Evolutionary conservation across 2,797 vertebrate species (phyloP), one percentile per base, ranked within the genome.

Genomic region (Poeciliopsis paucimaculata): DNA sequence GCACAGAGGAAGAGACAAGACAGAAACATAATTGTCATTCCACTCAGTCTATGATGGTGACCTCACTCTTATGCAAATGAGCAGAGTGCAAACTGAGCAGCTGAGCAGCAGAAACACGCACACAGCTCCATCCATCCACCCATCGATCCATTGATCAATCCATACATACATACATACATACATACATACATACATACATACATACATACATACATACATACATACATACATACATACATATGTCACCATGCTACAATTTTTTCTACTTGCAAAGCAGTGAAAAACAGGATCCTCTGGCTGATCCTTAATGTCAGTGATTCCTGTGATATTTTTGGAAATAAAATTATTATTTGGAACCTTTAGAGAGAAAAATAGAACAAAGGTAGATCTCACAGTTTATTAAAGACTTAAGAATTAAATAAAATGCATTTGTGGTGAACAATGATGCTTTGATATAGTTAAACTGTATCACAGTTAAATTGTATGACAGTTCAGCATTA

Each of bases 41-140:
- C 74, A 46, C 78, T 93, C 89, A 92, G 89, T 88, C 80, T 49
- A 76, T 64, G 76, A 80, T 64, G 72, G 82, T 89, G 90, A 89
- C 90, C 91, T 88, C 89, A 88, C 88, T 86, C 79, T 88, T 84
- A 92, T 92, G 89, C 86, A 91, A 91, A 93, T 90, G 77, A 66
- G 70, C 66, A 80, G 64, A 76, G 77, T 66, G 77, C 83, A 77
- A 88, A 73, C 31, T 73, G 73, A 57, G 45, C 66, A 55, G 45
- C 39, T 26, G 10, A 26, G 68, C 41, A 46, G 41, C 68, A 88
- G 45, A 46, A 72, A 45, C 31, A 75, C 45, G 36, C 43, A 46
- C 75, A 41, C 36, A 75, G 51, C 60, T 68, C 26, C 57, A 66
- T 82, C 72, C 57, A 49, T 74, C 74, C 18, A 74, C 71, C 49